Evolutionary conservation across 2,797 vertebrate species (phyloP), one percentile per base, ranked within the genome.

Genomic region (Myotis planiceps): DNA sequence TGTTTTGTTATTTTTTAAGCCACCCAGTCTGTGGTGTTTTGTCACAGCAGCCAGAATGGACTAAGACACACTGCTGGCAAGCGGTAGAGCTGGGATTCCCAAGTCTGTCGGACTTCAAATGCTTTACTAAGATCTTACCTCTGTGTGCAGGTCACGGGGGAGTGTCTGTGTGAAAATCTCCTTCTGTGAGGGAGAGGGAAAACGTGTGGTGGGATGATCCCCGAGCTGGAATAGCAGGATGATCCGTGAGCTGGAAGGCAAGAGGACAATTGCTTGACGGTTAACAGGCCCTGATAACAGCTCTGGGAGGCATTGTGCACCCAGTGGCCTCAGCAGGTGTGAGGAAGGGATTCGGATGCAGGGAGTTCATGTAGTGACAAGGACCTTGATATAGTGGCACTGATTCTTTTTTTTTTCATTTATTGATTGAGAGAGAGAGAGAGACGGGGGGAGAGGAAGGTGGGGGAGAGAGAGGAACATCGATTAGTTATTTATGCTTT

Each of bases 281-380:
- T 27, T 58, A 68, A 39, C 9, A 49, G 71, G 85, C 42, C 32
- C 3, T 16, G 14, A 1, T 19, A 5, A 9, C 1, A 69, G 47
- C 16, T 53, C 23, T 5, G 18, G 47, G 55, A 69, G 45, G 18
- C 39, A 6, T 19, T 3, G 34, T 21, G 71, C 15, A 6, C n/a
- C 15, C 58, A 1, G 0, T 2, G 51, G 72, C 5, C 69, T 63
- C 55, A 2, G 19, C 27, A 2, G 13, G 4, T 1, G 34, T 47
- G 15, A 32, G 37, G 88, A 27, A 39, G 76, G 32, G 8, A 13
- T 66, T 79, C 15, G 2, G 32, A 10, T 14, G 7, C 0, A 27
- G 60, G 21, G 9, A 9, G 7, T 25, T 55, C 10, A 0, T 55
- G n/a, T 5, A 25, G 29, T 18, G 63, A 15, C 37, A 16, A n/a